Evolutionary conservation across 53 echinoderm and acorn worm genomes (phyloP).

Genomic region (Temnopleurus reevesii): DNA sequence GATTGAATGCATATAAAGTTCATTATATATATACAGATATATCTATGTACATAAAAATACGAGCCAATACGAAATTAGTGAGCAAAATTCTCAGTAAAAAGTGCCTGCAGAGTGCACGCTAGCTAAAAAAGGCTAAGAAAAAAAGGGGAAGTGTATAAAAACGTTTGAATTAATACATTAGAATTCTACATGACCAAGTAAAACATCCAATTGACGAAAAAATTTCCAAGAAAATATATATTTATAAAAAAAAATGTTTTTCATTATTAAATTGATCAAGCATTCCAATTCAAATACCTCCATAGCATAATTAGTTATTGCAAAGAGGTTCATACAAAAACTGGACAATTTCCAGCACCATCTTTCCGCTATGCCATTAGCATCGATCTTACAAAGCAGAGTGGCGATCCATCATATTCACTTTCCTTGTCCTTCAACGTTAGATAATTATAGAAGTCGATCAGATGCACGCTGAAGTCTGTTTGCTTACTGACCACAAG

Average conservation of each 20-base stretch:
- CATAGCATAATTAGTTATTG: conserved; percentile 24
- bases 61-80: background rate
- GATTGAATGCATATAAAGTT: conserved; percentile 32
- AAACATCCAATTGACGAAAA: background rate
- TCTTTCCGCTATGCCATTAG: background rate
- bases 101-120: background rate
- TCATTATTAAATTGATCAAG: conserved; percentile 11
- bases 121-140: background rate
- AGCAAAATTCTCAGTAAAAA: conserved; percentile 18
- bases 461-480: background rate
- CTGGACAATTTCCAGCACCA: conserved; percentile 11
- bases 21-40: conserved; percentile 59
- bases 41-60: conserved; percentile 49
- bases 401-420: background rate
- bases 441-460: background rate
- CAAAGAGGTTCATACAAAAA: conserved; percentile 28
- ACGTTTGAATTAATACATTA: conserved; percentile 7
- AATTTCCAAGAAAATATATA: conserved; percentile 51
- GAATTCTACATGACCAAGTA: conserved; percentile 17
- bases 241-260: conserved; percentile 37
- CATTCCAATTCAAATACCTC: conserved; percentile 36
- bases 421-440: background rate
- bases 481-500: background rate
- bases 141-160: conserved; percentile 30
- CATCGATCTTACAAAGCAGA: background rate